A percentile compares a stretch with the other conserved stretches of the same genome.
These are phyloP conservation scores for Bradypus variegatus DNA, from an alignment of 2,797 vertebrate species.

Conservation along the genomic window DNA sequence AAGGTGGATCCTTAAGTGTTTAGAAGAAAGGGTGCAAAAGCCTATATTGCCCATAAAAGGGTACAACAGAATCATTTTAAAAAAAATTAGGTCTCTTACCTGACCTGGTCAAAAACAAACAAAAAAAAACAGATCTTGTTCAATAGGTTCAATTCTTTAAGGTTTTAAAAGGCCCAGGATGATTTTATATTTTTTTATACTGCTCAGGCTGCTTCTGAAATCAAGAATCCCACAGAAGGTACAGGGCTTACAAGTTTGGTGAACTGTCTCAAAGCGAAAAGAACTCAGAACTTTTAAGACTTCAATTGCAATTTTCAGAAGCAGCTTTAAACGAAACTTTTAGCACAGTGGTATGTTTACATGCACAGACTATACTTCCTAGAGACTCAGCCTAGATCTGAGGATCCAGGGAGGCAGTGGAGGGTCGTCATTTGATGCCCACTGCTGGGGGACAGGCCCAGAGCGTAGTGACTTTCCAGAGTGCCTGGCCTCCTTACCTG, in stretches of 20 bases:
- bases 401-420: neutral
- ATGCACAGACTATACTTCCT: neutral
- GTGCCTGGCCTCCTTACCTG: constrained; percentile 74
- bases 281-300: neutral
- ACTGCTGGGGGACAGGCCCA: neutral
- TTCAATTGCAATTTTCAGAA: neutral
- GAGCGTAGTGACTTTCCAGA: rapidly evolving
- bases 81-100: neutral
- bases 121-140: neutral
- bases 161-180: neutral
- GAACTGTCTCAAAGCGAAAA: neutral
- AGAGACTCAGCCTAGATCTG: neutral
- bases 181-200: neutral
- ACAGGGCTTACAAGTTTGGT: neutral
- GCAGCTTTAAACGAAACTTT: neutral
- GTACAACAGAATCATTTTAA: neutral
- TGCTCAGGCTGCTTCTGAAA: neutral
- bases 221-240: neutral
- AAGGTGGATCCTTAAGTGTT: neutral
- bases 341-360: neutral
- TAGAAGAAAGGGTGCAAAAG: neutral
- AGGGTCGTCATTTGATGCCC: neutral
- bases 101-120: neutral
- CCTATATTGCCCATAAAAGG: neutral
- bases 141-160: neutral